phyloP scores from a whole-genome alignment of 2,113 vertebrate species.

The Xenopus laevis region DNA sequence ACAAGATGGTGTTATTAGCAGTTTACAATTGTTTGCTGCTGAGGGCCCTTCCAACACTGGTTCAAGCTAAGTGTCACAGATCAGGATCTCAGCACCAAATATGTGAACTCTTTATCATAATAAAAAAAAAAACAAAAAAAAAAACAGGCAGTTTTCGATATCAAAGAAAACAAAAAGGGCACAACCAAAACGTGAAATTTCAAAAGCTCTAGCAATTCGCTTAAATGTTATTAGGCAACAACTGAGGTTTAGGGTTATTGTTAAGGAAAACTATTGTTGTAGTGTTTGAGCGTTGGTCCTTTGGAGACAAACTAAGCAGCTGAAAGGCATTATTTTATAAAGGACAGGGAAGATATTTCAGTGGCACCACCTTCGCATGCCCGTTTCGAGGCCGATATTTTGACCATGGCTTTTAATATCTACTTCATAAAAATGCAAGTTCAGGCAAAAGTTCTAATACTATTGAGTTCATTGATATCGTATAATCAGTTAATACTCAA shows the following conservation, averaged over 20 bases:
- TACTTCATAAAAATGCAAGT: slow-evolving; percentile 70
- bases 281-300: slow-evolving; percentile 43
- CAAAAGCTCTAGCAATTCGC: slow-evolving; percentile 4
- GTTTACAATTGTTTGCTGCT: no score
- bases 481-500: slow-evolving; percentile 74
- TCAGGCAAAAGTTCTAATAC: slow-evolving; percentile 61
- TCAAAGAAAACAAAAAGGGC: no score
- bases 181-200: no score
- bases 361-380: slow-evolving; percentile 50
- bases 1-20: no score
- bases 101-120: no score
- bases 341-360: slow-evolving; percentile 54
- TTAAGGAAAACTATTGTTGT: slow-evolving; percentile 19
- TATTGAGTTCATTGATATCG: slow-evolving; percentile 56
- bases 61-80: no score
- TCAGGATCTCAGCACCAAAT: no score
- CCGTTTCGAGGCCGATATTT: slow-evolving; percentile 69
- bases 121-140: no score
- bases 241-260: background rate
- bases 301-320: slow-evolving; percentile 33
- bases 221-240: slow-evolving; percentile 22
- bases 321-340: slow-evolving; percentile 52
- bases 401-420: slow-evolving; percentile 71
- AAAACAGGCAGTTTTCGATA: background rate
- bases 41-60: no score